Evolutionary conservation across 2,113 vertebrate genomes (phyloP), one percentile per base, ranked within the genome.

Genomic region (Chlorodrepanis virens): DNA sequence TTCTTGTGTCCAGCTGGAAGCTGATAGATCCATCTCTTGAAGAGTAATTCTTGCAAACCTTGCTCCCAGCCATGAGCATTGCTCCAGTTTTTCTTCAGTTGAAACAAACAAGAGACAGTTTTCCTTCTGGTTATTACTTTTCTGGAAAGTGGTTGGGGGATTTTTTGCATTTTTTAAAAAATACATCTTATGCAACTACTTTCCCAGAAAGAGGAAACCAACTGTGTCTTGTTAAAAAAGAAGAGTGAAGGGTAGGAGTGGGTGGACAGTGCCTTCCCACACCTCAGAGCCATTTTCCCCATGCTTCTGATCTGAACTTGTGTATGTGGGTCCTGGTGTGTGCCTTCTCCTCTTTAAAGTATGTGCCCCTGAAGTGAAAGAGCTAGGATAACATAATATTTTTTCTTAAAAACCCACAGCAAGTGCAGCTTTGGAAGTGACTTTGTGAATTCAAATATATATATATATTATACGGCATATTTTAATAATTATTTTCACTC

Each of bases 201-300:
- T 81, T 87, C 12, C 24, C 67, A 79, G 87, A 79, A 96, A 78
- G 65, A 83, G 44, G 70, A 76, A 94, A 92, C 44, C 87, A 91
- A 85, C 89, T 93, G 74, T 75, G 56, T 92, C 70, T 91, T 87
- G 67, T 83, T 91, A 88, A 91, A 83, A 83, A 87, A 67, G 39
- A 76, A 88, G 71, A 47, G 33, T 88, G 88, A 80, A 88, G 64
- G 31, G 20, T 86, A 59, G 47, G 53, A 87, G 91, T 86, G 79
- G 83, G 83, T 90, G 80, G 68, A 76, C 59, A 89, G 56, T 80
- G n/a, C 31, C 91, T 56, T 87, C 83, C 94, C 37, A 78, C 83
- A 47, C 8, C 47, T 68, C 39, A 56, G 50, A 90, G 68, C 9
- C 60, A 29, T 54, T 45, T 87, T 69, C 53, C 52, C 31, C 28